Evolutionary conservation across 2,797 vertebrate genomes (phyloP).

Genomic region (Sebastes dallii): DNA sequence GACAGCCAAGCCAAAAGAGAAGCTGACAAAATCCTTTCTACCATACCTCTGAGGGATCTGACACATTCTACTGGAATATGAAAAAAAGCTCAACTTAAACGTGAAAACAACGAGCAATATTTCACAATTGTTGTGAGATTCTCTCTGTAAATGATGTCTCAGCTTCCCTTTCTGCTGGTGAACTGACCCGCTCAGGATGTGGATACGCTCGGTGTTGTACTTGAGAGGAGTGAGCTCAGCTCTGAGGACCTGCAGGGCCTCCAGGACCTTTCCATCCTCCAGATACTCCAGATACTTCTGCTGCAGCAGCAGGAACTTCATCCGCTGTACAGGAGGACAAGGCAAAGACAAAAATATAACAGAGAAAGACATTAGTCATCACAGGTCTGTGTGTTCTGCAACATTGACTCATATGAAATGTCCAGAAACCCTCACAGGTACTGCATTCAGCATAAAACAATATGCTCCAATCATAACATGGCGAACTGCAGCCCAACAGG

Average conservation of each 20-base stretch:
- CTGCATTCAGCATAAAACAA: too few species aligned
- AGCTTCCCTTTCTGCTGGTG: neutral
- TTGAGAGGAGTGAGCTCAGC: slow-evolving; percentile 96
- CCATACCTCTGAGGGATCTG: neutral
- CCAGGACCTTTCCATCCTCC: slow-evolving; percentile 96
- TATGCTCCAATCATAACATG: too few species aligned
- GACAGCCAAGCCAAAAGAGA: neutral
- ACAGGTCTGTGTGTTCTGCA: neutral
- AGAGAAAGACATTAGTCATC: neutral
- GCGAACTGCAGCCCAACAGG: too few species aligned
- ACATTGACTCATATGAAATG: neutral
- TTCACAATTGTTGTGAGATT: neutral
- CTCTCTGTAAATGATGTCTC: neutral
- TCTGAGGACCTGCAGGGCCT: slow-evolving; percentile 95
- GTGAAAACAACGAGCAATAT: neutral
- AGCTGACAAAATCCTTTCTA: neutral
- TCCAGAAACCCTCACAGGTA: too few species aligned
- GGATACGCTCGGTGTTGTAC: slow-evolving; percentile 97
- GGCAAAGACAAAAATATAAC: neutral
- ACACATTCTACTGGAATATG: neutral
- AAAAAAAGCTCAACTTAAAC: neutral
- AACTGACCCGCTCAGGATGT: slow-evolving; percentile 94
- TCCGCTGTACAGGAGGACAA: slow-evolving; percentile 81
- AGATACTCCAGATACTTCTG: slow-evolving; percentile 98
- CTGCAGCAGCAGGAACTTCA: slow-evolving; percentile 98